Evolutionary conservation across 2,797 vertebrate species (phyloP).

Genomic region (Chloroceryle amazona): DNA sequence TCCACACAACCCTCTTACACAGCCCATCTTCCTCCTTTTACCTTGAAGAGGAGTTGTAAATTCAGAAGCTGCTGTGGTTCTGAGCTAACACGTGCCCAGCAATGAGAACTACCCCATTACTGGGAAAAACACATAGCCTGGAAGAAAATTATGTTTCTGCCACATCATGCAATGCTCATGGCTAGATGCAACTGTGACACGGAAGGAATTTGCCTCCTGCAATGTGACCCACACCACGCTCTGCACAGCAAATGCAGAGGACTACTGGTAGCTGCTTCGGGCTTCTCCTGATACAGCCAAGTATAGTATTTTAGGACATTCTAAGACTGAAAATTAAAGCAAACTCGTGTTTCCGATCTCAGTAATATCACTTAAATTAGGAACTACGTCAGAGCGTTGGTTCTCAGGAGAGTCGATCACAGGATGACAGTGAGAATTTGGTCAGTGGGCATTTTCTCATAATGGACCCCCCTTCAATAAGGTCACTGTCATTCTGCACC

Average conservation of each 20-base stretch:
- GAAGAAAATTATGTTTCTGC: not conserved
- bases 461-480: not conserved
- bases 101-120: not conserved
- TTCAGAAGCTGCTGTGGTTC: not conserved
- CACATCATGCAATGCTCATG: not conserved
- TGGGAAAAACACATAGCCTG: not conserved
- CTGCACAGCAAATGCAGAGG: not conserved
- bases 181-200: not conserved
- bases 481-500: not conserved
- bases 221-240: accelerated
- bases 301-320: not conserved
- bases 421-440: not conserved
- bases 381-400: not conserved
- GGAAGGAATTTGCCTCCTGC: not conserved
- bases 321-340: not conserved
- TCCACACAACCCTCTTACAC: not conserved
- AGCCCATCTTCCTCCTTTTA: not conserved
- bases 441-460: not conserved
- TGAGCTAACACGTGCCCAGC: not conserved
- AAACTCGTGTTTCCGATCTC: not conserved
- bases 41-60: not conserved
- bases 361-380: not conserved
- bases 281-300: accelerated
- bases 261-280: not conserved
- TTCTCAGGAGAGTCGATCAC: not conserved